Conservation (phyloP, 2,113 vertebrate genomes). For the Stigmatopora nigra region DNA sequence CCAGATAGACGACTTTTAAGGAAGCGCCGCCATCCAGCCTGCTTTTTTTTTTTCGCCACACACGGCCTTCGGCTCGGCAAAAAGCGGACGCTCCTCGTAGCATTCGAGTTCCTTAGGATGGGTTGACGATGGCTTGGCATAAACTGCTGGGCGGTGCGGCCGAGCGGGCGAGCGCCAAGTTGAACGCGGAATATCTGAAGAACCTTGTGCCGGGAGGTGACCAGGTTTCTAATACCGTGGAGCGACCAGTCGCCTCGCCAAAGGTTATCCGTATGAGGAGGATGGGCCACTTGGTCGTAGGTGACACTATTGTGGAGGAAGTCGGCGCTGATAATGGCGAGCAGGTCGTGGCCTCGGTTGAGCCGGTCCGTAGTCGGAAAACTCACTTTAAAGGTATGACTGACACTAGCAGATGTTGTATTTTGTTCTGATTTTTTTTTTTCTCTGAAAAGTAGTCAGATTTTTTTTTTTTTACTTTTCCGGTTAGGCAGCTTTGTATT, state of each 20-base stretch:
- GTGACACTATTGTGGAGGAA: conserved; percentile 73
- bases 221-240: conserved; percentile 67
- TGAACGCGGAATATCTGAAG: conserved; percentile 87
- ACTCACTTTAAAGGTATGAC: conserved; percentile 61
- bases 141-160: conserved; percentile 20
- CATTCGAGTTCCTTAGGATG: neutral
- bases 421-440: neutral
- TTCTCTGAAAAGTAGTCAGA: neutral
- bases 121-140: conserved; percentile 19
- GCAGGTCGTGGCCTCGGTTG: conserved; percentile 8
- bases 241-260: conserved; percentile 44
- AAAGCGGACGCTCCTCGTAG: conserved; percentile 12
- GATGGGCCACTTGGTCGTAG: conserved; percentile 73
- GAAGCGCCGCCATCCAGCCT: conserved; percentile 16
- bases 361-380: conserved; percentile 35
- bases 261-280: conserved; percentile 80
- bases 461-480: neutral
- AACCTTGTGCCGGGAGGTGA: conserved; percentile 76
- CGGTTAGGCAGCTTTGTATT: no score
- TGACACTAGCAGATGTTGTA: conserved; percentile 1
- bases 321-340: conserved; percentile 12
- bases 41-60: conserved; percentile 12
- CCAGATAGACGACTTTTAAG: conserved; percentile 23
- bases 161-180: conserved; percentile 31
- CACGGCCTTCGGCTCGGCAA: conserved; percentile 2